These are phyloP conservation scores for Meliscaeva auricollis DNA, from an alignment of 2,888 invertebrate species.

Conservation along the genomic window DNA sequence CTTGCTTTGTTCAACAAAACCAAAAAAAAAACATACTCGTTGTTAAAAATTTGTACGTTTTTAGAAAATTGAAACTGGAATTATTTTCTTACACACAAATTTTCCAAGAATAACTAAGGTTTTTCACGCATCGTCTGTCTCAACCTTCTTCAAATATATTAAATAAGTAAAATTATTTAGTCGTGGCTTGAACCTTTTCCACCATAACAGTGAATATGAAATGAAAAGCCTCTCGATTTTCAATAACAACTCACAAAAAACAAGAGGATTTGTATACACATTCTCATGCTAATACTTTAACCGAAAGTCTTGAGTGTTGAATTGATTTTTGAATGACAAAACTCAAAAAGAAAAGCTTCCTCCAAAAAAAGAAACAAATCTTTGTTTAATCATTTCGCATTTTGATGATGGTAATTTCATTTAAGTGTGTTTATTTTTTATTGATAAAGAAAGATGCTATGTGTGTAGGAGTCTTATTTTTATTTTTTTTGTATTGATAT, in stretches of 20 bases:
- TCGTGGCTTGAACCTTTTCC: not conserved
- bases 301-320: not conserved
- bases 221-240: not conserved
- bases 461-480: not conserved
- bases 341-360: not conserved
- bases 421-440: slow-evolving; percentile 8
- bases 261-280: not conserved
- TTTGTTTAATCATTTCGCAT: not conserved
- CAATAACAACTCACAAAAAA: not conserved
- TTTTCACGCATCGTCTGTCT: not conserved
- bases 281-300: not conserved
- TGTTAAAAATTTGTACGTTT: too few species aligned
- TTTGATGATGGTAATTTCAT: slow-evolving; percentile 12
- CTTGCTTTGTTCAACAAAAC: too few species aligned
- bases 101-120: not conserved
- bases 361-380: not conserved
- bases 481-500: not conserved
- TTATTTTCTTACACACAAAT: too few species aligned
- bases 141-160: not conserved
- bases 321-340: slow-evolving; percentile 10
- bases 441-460: not conserved
- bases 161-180: not conserved
- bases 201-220: not conserved
- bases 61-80: too few species aligned
- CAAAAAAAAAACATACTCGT: too few species aligned